Percentiles rank a stretch among this genome's conserved stretches.
phyloP scores from a whole-genome alignment of 2,888 invertebrate species.

The Ormyrus labotus region DNA sequence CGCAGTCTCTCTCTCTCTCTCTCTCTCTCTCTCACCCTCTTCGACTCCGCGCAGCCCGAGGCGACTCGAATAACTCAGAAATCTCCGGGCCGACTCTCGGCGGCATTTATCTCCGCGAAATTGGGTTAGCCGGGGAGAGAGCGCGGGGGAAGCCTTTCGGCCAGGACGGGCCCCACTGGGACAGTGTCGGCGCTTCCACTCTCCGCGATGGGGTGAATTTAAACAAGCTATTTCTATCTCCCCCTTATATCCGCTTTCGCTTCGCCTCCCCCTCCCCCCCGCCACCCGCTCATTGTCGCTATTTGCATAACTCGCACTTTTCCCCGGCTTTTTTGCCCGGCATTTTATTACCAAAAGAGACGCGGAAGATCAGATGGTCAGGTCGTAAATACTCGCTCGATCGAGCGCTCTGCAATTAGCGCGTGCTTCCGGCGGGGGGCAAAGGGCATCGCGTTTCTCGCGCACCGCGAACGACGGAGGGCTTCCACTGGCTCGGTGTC shows the following conservation, averaged over 20 bases:
- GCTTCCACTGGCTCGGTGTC: no score
- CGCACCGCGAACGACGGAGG: no score
- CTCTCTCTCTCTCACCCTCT: neutral
- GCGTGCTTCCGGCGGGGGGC: no score
- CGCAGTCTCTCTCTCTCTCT: neutral
- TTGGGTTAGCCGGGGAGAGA: slow-evolving; percentile 66
- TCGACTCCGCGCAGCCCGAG: slow-evolving; percentile 1
- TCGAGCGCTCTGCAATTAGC: neutral
- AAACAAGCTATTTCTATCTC: slow-evolving; percentile 55
- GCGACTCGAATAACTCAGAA: slow-evolving; percentile 45
- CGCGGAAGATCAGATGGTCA: no score
- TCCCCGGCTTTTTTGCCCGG: neutral
- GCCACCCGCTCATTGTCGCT: slow-evolving; percentile 24
- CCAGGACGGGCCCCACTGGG: slow-evolving; percentile 47
- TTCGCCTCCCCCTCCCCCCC: slow-evolving; percentile 27
- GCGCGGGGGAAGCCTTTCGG: slow-evolving; percentile 30
- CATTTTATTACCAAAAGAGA: no score
- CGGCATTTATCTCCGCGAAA: slow-evolving; percentile 70
- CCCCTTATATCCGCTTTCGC: slow-evolving; percentile 16
- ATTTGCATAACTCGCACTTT: slow-evolving; percentile 51
- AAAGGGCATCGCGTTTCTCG: neutral
- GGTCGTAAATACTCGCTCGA: slow-evolving; percentile 4
- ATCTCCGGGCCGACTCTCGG: slow-evolving; percentile 50
- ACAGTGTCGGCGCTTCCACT: slow-evolving; percentile 12
- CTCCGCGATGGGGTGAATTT: slow-evolving; percentile 50